These are phyloP conservation scores for Baccha elongata DNA, from an alignment of 2,888 invertebrate species.

Conservation along the genomic window DNA sequence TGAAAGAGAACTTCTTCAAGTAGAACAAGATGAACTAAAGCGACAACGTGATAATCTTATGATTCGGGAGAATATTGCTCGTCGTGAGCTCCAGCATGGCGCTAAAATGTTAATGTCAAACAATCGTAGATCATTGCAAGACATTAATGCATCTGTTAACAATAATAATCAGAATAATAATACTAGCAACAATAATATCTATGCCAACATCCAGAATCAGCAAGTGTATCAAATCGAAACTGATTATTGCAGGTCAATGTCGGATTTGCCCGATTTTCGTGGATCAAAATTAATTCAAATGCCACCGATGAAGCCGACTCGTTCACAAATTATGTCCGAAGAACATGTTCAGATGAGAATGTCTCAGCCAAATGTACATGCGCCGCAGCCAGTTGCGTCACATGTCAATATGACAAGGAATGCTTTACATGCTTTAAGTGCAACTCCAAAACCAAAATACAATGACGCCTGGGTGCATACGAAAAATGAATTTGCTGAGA, in stretches of 20 bases:
- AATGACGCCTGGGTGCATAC: conserved; percentile 83
- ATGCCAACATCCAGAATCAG: conserved; percentile 79
- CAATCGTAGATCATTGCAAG: conserved; percentile 86
- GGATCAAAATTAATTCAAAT: conserved; percentile 78
- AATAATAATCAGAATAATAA: conserved; percentile 75
- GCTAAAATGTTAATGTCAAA: conserved; percentile 82
- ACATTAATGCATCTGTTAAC: conserved; percentile 82
- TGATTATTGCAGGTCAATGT: conserved; percentile 85
- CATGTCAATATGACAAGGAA: conserved; percentile 87
- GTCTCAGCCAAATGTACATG: conserved; percentile 80
- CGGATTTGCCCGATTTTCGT: conserved; percentile 83
- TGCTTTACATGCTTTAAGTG: conserved; percentile 87
- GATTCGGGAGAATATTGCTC: conserved; percentile 86
- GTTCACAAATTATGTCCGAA: conserved; percentile 79
- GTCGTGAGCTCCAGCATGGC: conserved; percentile 82
- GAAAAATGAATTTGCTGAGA: conserved; percentile 79
- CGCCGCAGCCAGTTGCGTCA: conserved; percentile 41
- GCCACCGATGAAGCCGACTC: conserved; percentile 79
- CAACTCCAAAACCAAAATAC: conserved; percentile 90
- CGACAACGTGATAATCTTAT: conserved; percentile 89
- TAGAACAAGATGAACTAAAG: conserved; percentile 90
- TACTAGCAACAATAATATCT: conserved; percentile 76
- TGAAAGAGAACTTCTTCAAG: conserved; percentile 89
- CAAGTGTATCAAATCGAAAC: conserved; percentile 81
- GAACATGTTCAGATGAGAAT: conserved; percentile 84